These are phyloP conservation scores for Agrilus cyanescens DNA, from an alignment of 2,888 invertebrate species.

Conservation along the genomic window DNA sequence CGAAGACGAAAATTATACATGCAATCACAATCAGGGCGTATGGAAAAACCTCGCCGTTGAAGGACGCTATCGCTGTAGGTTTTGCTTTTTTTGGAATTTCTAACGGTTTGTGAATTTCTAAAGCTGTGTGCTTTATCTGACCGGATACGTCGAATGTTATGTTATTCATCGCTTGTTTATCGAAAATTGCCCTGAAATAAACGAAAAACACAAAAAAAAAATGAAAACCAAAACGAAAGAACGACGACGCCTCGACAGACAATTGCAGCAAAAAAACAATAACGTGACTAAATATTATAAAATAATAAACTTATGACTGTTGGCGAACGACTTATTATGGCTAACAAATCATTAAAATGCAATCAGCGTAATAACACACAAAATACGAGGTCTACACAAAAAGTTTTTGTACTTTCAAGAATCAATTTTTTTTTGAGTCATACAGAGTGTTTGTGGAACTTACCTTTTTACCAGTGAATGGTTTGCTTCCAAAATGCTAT, in stretches of 20 bases:
- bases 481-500: conserved; percentile 61
- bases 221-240: neutral
- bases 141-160: conserved; percentile 58
- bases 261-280: no score
- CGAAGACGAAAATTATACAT: conserved; percentile 77
- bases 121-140: conserved; percentile 54
- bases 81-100: conserved; percentile 32
- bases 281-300: no score
- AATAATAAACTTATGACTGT: no score
- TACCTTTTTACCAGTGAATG: conserved; percentile 58
- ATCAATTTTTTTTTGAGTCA: no score
- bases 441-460: conserved; percentile 21
- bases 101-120: conserved; percentile 52
- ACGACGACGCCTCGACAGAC: no score
- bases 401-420: no score
- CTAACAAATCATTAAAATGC: no score
- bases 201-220: no score
- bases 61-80: conserved; percentile 33
- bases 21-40: conserved; percentile 82
- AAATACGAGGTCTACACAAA: no score
- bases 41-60: conserved; percentile 60
- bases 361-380: no score
- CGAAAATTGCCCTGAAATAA: conserved; percentile 43
- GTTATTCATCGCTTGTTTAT: conserved; percentile 50
- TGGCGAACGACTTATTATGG: no score